Evolutionary conservation across 2,888 invertebrate species (phyloP), one percentile per base, ranked within the genome.

Genomic region (Cryptocephalus primarius): DNA sequence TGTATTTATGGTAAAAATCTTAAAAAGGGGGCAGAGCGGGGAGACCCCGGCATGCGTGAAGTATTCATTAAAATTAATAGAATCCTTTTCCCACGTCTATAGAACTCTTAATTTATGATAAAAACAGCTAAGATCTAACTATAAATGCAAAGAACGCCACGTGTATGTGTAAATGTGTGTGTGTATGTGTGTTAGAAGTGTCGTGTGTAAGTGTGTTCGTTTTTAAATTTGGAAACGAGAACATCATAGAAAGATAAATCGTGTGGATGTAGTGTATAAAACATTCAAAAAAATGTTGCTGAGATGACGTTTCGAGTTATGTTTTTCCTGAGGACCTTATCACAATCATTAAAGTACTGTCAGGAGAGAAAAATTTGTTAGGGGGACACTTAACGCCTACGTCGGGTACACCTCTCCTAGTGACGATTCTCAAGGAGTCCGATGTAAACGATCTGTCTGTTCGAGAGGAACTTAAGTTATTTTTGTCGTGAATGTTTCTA

Each of bases 321-420:
- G 10, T 60, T 58, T 62, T 66, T 67, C 70, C 70, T 71, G 70
- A 71, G 70, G 69, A 69, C 66, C 65, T 65, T 71, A 71, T 71
- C 70, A 71, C 70, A 69, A 56, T 59, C 60, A 56, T 66, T 63
- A 55, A 61, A 55, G 53, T 55, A 60, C 57, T 56, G 57, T 54
- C 50, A 49, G 46, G 50, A 52, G 48, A 46, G 39, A 47, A 22
- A 22, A 22, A 22, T 22, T 22, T 22, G 22, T 22, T 46, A 43
- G 42, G 46, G 46, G 46, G 43, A 22, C 22, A 22, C 22, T 22
- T 22, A 4, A 22, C 22, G 6, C 6, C 22, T 22, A 2, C 22
- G 22, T 2, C 22, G 22, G 22, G n/a, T n/a, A n/a, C n/a, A 22
- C 22, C 3, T 4, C 22, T 6, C 2, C 2, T 22, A 22, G 6